Evolutionary conservation across 2,888 invertebrate genomes (phyloP).

Genomic region (Stratiomys singularior): DNA sequence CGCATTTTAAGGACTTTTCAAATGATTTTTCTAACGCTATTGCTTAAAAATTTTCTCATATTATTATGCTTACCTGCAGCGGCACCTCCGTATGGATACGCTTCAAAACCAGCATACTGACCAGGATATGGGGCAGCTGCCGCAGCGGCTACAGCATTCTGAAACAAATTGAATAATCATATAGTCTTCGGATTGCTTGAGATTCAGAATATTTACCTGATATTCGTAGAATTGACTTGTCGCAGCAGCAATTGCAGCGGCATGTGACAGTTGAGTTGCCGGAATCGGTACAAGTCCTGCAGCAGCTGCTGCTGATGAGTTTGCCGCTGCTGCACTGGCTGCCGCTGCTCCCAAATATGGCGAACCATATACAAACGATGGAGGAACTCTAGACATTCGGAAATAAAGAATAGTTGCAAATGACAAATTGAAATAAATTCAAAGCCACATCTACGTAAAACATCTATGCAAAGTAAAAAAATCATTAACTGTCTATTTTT

Average conservation of each 20-base stretch:
- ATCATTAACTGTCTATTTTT: slow-evolving; percentile 44
- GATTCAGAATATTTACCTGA: slow-evolving; percentile 64
- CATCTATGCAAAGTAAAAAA: slow-evolving; percentile 50
- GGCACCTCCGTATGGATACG: slow-evolving; percentile 55
- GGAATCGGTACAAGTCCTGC: slow-evolving; percentile 77
- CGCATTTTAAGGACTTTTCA: no score
- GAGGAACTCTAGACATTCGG: slow-evolving; percentile 70
- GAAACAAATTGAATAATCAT: slow-evolving; percentile 6
- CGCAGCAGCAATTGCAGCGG: slow-evolving; percentile 82
- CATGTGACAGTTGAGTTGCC: slow-evolving; percentile 74
- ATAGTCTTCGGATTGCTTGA: background rate
- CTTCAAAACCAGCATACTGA: slow-evolving; percentile 55
- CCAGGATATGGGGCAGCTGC: slow-evolving; percentile 55
- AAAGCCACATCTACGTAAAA: slow-evolving; percentile 47
- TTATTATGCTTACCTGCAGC: slow-evolving; percentile 53
- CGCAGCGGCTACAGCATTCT: slow-evolving; percentile 55
- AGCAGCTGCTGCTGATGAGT: slow-evolving; percentile 61
- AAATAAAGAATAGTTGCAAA: slow-evolving; percentile 48
- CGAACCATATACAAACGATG: slow-evolving; percentile 81
- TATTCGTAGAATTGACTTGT: slow-evolving; percentile 83
- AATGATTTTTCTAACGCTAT: no score
- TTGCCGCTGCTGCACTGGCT: slow-evolving; percentile 54
- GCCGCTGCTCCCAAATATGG: slow-evolving; percentile 75
- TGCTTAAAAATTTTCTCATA: no score
- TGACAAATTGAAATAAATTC: slow-evolving; percentile 48